Evolutionary conservation across 2,113 vertebrate species (phyloP).

Genomic region (Podarcis muralis): DNA sequence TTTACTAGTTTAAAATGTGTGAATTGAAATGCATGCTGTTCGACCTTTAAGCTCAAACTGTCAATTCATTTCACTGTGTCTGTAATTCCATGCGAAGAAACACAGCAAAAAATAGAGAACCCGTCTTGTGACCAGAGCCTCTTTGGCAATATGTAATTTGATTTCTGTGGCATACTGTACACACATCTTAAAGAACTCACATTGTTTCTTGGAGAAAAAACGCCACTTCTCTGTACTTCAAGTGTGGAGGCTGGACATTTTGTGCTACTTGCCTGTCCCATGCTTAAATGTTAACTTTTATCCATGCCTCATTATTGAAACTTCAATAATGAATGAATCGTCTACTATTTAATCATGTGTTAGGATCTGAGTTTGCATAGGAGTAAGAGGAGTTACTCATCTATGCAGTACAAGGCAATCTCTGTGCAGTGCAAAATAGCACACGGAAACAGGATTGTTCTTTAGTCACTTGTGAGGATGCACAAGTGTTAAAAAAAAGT

Average conservation of each 20-base stretch:
- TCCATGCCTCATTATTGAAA: neutral
- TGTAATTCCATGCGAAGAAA: neutral
- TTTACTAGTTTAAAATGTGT: rapidly evolving
- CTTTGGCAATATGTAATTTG: neutral
- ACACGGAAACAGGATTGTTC: neutral
- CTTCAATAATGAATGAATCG: neutral
- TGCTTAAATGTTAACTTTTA: neutral
- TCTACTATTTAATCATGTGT: neutral
- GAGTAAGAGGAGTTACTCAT: neutral
- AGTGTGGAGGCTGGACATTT: neutral
- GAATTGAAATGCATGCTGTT: neutral
- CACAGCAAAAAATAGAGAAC: neutral
- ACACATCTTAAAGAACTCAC: neutral
- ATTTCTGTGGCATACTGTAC: neutral
- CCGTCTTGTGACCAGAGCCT: rapidly evolving
- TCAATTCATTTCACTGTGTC: neutral
- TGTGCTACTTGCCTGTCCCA: neutral
- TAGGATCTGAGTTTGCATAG: neutral
- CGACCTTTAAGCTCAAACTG: neutral
- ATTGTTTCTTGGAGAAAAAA: neutral
- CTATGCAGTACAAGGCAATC: neutral
- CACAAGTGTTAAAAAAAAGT: neutral
- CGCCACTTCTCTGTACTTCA: neutral
- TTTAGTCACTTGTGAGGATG: constrained; percentile 22
- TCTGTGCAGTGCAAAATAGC: neutral